Base-by-base conservation (phyloP, 2,113 vertebrate species). In the Meriones unguiculatus region DNA sequence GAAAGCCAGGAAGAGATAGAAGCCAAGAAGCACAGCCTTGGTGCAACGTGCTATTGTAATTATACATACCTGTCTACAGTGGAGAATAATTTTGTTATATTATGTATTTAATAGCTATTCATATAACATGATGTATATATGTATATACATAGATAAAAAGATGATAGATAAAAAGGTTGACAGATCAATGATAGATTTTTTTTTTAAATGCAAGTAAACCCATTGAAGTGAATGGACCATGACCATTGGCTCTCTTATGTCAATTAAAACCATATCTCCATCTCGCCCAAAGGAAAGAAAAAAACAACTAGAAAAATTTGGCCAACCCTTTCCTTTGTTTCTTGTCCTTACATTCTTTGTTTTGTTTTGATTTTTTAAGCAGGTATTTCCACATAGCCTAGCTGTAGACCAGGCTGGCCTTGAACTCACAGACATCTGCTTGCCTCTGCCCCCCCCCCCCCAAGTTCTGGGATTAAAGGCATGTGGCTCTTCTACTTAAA, bases 211-310 rank as follows among this genome's bases (percentile, higher is more conserved):
- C 15, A 87, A 86, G 73, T 80, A 89, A 89, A 76, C 32, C 38
- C 64, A 22, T 67, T 92, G 38, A 96, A 95, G 95, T n/a, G 81
- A 69, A 54, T 57, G 0, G 1, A 10, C 57, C 38, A 28, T 73
- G 18, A 18, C 17, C 59, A 75, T 81, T 28, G 18, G 41, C 10
- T 86, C 38, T 80, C 25, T 50, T 38, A 30, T 25, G 12, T 41
- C 9, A 38, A 72, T 80, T 28, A 62, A 85, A 90, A 35, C n/a
- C 25, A 77, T 72, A 89, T 46, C 65, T 87, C 50, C 32, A 50
- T 65, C 87, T 95, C 87, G 57, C 81, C 38, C 32, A 89, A 87
- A 90, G 38, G 35, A 90, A 96, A 95, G 28, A 6, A 54, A 82
- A 87, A 22, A 14, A 22, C 22, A 87, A 81, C 13, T 69, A 65